A percentile compares a stretch with the other conserved stretches of the same genome.
phyloP scores from a whole-genome alignment of 2,888 invertebrate species.

The Carcina quercana region DNA sequence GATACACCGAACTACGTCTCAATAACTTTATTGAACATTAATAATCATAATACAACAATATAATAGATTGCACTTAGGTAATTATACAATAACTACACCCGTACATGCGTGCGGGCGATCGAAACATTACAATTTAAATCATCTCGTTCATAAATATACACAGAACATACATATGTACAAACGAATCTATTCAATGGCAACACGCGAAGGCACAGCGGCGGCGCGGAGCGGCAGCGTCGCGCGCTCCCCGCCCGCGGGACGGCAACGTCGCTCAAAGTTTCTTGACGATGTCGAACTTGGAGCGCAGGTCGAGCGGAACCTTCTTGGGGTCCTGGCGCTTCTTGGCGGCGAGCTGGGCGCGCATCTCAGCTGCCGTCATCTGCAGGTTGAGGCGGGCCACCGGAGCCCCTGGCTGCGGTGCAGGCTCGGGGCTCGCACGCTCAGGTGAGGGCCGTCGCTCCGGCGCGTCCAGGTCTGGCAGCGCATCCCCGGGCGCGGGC shows the following conservation, averaged over 20 bases:
- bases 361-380: slow-evolving; percentile 95
- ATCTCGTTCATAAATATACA: slow-evolving; percentile 21
- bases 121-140: slow-evolving; percentile 52
- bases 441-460: slow-evolving; percentile 20
- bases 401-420: slow-evolving; percentile 22
- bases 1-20: neutral
- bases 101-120: slow-evolving; percentile 13
- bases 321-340: slow-evolving; percentile 94
- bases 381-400: slow-evolving; percentile 80
- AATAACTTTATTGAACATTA: slow-evolving; percentile 23
- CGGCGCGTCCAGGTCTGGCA: slow-evolving; percentile 69
- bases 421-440: slow-evolving; percentile 16
- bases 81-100: slow-evolving; percentile 26
- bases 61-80: slow-evolving; percentile 54
- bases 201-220: slow-evolving; percentile 16
- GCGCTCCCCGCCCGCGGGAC: slow-evolving; percentile 13
- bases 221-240: slow-evolving; percentile 3
- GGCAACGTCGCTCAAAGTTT: slow-evolving; percentile 78
- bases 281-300: slow-evolving; percentile 95
- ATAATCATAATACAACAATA: slow-evolving; percentile 55
- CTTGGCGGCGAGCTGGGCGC: slow-evolving; percentile 88
- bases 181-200: slow-evolving; percentile 52
- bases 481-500: slow-evolving; percentile 79
- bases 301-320: slow-evolving; percentile 91
- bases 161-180: slow-evolving; percentile 38